A percentile compares a stretch with the other conserved stretches of the same genome.
phyloP scores from a whole-genome alignment of 2,113 vertebrate species.

The Vulpes vulpes region DNA sequence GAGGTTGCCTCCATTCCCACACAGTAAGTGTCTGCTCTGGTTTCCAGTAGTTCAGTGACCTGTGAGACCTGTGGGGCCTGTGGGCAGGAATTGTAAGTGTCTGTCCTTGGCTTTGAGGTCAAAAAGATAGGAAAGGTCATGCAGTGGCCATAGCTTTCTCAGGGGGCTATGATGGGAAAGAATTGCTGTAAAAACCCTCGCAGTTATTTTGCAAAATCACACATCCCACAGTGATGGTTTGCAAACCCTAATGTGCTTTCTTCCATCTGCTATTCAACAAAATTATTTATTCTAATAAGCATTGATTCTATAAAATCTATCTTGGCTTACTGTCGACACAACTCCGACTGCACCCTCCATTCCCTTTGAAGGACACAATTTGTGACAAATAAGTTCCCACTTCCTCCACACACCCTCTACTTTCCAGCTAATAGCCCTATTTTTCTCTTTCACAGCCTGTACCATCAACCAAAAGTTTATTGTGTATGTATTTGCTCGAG shows the following conservation, averaged over 20 bases:
- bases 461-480: not conserved
- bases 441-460: not conserved
- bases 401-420: not conserved
- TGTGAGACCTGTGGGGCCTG: fast-evolving
- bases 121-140: not conserved
- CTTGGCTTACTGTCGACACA: not conserved
- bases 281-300: not conserved
- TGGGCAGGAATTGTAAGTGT: not conserved
- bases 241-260: not conserved
- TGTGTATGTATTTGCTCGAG: not conserved
- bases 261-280: constrained; percentile 9
- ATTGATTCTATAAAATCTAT: not conserved
- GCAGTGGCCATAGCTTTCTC: not conserved
- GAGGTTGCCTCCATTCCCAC: not conserved
- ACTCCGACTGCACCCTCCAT: not conserved
- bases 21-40: not conserved
- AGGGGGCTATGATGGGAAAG: not conserved
- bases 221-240: not conserved
- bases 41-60: not conserved
- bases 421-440: not conserved
- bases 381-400: not conserved
- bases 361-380: not conserved
- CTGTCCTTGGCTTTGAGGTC: not conserved
- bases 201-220: constrained; percentile 33
- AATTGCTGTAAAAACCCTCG: not conserved